phyloP scores from a whole-genome alignment of 2,888 invertebrate species.

The Erynnis tages region DNA sequence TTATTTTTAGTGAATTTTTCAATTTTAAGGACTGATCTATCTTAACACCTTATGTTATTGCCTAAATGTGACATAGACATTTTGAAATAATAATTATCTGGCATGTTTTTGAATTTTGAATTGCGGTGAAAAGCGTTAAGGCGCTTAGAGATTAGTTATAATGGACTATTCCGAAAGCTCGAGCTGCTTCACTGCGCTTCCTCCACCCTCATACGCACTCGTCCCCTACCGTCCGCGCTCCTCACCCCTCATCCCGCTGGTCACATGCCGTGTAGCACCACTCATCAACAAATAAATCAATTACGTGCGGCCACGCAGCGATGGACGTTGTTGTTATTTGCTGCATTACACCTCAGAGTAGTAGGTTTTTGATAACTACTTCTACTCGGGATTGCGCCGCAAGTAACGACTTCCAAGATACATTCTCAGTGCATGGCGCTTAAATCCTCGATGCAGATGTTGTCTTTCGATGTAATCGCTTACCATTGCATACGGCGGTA shows the following conservation, averaged over 20 bases:
- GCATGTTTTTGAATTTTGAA: no score
- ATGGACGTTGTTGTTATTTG: constrained; percentile 37
- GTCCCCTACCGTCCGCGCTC: constrained; percentile 11
- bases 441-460: constrained; percentile 57
- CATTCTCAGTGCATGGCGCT: constrained; percentile 70
- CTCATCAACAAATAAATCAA: constrained; percentile 69
- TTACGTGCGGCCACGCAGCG: constrained; percentile 41
- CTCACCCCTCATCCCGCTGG: constrained; percentile 38
- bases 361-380: background rate
- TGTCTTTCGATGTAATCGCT: constrained; percentile 60
- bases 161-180: constrained; percentile 37
- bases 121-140: no score
- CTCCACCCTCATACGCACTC: constrained; percentile 50
- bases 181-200: constrained; percentile 66
- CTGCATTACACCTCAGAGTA: constrained; percentile 23
- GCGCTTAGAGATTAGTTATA: no score
- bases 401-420: constrained; percentile 31
- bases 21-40: no score
- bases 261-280: constrained; percentile 73
- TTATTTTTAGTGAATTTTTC: no score
- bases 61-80: no score
- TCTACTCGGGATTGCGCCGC: constrained; percentile 11
- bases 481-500: constrained; percentile 34
- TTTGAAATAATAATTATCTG: no score
- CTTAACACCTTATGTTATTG: no score